phyloP scores from a whole-genome alignment of 2,797 vertebrate species.

The Malurus splendens region DNA sequence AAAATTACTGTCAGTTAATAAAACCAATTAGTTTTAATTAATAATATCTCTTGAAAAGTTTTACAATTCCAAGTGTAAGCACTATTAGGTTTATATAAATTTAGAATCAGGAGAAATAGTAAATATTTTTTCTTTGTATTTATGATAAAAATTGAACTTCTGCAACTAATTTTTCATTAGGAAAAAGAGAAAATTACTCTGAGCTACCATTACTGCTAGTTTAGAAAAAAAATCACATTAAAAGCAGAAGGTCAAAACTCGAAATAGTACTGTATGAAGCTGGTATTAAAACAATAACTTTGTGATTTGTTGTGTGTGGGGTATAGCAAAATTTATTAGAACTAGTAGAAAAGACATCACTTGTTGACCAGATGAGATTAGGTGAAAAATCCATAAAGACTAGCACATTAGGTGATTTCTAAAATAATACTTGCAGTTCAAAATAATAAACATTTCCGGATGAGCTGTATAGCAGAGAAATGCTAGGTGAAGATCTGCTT shows the following conservation, averaged over 20 bases:
- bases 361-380: not conserved
- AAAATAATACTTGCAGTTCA: not conserved
- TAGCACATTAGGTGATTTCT: not conserved
- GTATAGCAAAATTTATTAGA: not conserved
- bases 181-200: not conserved
- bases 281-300: not conserved
- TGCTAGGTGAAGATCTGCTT: not conserved
- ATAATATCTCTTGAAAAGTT: not conserved
- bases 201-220: not conserved
- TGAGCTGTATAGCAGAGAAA: not conserved
- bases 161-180: not conserved
- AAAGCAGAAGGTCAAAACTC: not conserved
- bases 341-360: not conserved
- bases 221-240: not conserved
- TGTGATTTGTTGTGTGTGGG: accelerated
- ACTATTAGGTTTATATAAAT: not conserved
- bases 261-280: not conserved
- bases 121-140: not conserved
- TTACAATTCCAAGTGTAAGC: not conserved
- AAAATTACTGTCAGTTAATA: constrained; percentile 44
- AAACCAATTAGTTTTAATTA: constrained; percentile 57
- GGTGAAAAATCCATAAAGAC: not conserved
- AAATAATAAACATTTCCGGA: not conserved
- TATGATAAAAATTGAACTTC: not conserved
- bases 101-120: not conserved